A percentile compares a stretch with the other conserved stretches of the same genome.
These are phyloP conservation scores for Maniola jurtina DNA, from an alignment of 1,140 invertebrate genomes.

Conservation along the genomic window DNA sequence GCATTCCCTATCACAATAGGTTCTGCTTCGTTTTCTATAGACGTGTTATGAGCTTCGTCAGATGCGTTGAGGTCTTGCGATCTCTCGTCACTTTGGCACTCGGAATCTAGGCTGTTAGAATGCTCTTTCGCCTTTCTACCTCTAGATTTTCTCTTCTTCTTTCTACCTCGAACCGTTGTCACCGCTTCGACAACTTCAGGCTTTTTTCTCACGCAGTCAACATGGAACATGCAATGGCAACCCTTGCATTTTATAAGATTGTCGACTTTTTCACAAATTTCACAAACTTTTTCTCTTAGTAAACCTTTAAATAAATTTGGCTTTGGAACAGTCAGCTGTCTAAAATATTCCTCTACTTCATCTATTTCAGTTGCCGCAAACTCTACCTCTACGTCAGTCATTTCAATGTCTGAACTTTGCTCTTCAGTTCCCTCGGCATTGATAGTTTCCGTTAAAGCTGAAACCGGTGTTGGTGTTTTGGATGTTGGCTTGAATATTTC, in stretches of 20 bases:
- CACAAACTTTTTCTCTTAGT: conserved; percentile 82
- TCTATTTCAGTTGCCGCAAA: conserved; percentile 44
- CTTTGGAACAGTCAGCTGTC: conserved; percentile 56
- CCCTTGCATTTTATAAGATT: conserved; percentile 83
- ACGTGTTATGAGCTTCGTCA: conserved; percentile 49
- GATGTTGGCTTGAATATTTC: conserved; percentile 46
- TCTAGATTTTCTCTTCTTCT: conserved; percentile 60
- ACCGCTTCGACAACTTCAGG: conserved; percentile 40
- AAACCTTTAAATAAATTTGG: conserved; percentile 82
- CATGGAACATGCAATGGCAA: conserved; percentile 79
- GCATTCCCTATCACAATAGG: conserved; percentile 49
- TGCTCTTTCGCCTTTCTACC: conserved; percentile 50
- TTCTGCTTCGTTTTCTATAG: conserved; percentile 50
- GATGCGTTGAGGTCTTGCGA: conserved; percentile 48
- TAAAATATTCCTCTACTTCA: conserved; percentile 61
- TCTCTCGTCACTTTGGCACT: conserved; percentile 60
- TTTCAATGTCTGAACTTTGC: background rate
- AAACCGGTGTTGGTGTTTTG: conserved; percentile 25
- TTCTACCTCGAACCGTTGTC: conserved; percentile 48
- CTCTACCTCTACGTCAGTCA: conserved; percentile 22
- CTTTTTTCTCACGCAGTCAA: conserved; percentile 68
- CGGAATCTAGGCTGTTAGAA: conserved; percentile 43
- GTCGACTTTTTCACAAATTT: conserved; percentile 82
- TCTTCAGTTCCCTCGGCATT: conserved; percentile 16
- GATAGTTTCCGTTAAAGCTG: conserved; percentile 1